Evolutionary conservation across 2,113 vertebrate genomes (phyloP), one percentile per base, ranked within the genome.

Genomic region (Megatriorchis doriae): DNA sequence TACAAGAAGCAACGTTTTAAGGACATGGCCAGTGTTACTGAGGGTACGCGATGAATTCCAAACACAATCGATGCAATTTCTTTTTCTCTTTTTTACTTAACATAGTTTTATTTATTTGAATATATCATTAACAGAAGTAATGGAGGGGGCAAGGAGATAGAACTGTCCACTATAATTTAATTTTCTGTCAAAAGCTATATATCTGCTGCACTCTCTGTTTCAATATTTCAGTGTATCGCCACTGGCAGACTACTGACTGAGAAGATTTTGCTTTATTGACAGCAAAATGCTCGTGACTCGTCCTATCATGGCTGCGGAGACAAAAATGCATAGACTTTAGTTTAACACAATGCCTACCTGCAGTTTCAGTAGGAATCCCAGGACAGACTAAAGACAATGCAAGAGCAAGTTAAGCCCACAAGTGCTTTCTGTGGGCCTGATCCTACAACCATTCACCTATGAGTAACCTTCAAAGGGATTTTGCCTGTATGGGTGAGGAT

Each of bases 61-160:
- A 94, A 68, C 6, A 63, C 3, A 93, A 75, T 16, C 75, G 59
- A 82, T 90, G 43, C 15, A 71, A 91, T 93, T 71, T 79, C 67
- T 88, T 91, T 90, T 93, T 83, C 45, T 93, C 31, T 91, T 95
- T 91, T 95, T 94, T 88, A 90, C 38, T 81, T 88, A 94, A 86
- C 27, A 42, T 71, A 43, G 34, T 68, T 90, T 90, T 85, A 92
- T 88, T 94, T 70, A 96, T 97, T 95, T 91, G 21, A 95, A 91
- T 81, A 66, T 91, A 63, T 78, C 53, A 92, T 85, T 93, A 93
- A 47, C 55, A 58, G 34, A 89, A 94, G 53, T 63, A 95, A 94
- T 68, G 86, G 66, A 75, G 25, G 19, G 38, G 73, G 43, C 19
- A 84, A 59, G 83, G 32, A 87, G 58, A 67, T 52, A 72, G 66